Evolutionary conservation across 2,113 vertebrate genomes (phyloP), one percentile per base, ranked within the genome.

Genomic region (Corythornis madagascariensis): DNA sequence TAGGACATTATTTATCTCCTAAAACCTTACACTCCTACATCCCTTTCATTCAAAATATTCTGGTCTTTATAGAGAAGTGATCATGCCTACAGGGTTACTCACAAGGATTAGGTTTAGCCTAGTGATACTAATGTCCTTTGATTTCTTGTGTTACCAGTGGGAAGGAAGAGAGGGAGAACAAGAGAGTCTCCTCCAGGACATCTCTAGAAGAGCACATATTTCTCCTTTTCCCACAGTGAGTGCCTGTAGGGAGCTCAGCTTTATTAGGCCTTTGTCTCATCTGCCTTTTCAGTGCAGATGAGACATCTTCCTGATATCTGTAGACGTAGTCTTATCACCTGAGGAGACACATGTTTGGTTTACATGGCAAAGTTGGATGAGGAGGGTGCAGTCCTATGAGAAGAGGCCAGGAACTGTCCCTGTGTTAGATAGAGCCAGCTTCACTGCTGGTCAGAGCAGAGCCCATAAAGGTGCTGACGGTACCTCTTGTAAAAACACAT

Each of bases 331-430:
- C 13, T 66, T 66, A 16, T 59, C 31, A 3, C 56, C 47, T 67
- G 28, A 42, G 53, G 26, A 77, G 29, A 29, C 28, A 48, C 28
- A 13, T 16, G 6, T 71, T 72, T 55, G 22, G 17, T 69, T 82
- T 47, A 13, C 1, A 0, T 11, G 21, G 22, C 5, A 42, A 35
- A 35, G 11, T 3, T 15, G 38, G 8, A 4, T 1, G 6, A 19
- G 6, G 8, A 10, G 3, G 3, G 24, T 52, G 50, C 63, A 86
- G 59, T 3, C 13, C 9, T 55, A 60, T 20, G 13, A 86, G 21
- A 66, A 83, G 20, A 48, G 26, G 15, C 31, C 3, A 5, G 20
- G 45, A 82, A 14, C 72, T 53, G 21, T 11, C 60, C 10, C 22
- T 4, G 0, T 24, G 43, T 25, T 26, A n/a, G n/a, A 35, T 6